Percentiles rank a stretch among this genome's conserved stretches.
These are phyloP conservation scores for Saguinus oedipus DNA, from an alignment of 2,797 vertebrate species.

Conservation along the genomic window DNA sequence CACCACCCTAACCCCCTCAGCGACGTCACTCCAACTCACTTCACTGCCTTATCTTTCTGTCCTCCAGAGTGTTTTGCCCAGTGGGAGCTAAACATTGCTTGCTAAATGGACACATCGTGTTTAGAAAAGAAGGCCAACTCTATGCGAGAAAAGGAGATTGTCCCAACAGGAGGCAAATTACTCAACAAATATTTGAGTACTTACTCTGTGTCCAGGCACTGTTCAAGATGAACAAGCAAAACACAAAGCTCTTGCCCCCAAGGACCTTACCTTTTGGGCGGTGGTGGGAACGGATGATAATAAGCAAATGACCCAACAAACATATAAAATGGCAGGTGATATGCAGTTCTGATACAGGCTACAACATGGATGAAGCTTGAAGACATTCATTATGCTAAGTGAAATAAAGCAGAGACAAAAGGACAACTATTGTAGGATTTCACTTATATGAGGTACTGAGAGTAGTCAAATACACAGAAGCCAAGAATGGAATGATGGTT, in stretches of 20 bases:
- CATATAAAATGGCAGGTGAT: neutral
- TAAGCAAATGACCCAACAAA: neutral
- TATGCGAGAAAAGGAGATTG: neutral
- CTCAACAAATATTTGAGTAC: neutral
- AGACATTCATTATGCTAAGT: neutral
- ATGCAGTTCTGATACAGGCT: neutral
- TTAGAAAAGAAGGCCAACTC: conserved; percentile 7
- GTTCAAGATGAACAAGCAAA: neutral
- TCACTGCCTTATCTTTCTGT: neutral
- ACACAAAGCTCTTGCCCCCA: neutral
- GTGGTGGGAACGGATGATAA: neutral
- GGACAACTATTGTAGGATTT: neutral
- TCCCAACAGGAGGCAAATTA: neutral
- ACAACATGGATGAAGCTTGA: neutral
- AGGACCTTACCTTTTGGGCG: neutral
- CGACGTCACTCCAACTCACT: neutral
- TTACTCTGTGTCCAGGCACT: conserved; percentile 3
- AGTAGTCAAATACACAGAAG: neutral
- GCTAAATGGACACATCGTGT: neutral
- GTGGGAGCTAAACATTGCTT: neutral
- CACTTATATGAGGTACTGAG: neutral
- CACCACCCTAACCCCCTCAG: neutral
- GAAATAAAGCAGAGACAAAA: neutral
- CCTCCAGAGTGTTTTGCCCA: neutral
- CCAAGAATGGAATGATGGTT: neutral